Base-by-base conservation (phyloP, 2,888 invertebrate species). In the Leucophenga montana region DNA sequence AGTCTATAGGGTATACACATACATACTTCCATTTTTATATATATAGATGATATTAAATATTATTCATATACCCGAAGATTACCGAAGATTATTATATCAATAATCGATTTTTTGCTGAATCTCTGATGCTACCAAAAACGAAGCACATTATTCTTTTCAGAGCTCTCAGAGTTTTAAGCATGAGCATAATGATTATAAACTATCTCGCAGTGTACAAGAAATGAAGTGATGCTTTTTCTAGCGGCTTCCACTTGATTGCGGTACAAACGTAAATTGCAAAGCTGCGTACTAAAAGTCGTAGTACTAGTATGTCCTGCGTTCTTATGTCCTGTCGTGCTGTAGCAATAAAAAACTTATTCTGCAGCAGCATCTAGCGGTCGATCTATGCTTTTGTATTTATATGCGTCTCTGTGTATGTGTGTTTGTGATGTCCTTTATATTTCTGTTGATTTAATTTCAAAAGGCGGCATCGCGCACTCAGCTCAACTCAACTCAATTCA, bases 371-470 rank as follows among this genome's bases (percentile, higher is more conserved):
- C 39, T 39, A 39, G 39, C 39, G 39, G 39, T 11, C 39, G 39
- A 39, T 39, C 39, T 39, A 39, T 39, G 39, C 39, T 39, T 39
- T 39, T 39, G 5, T 73, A 67, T 74, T 61, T 67, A 44, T 59
- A 54, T 64, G 56, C 68, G 68, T n/a, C n/a, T n/a, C n/a, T 62
- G 53, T 71, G 67, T 72, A 50, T 53, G 69, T 66, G 71, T 62
- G 68, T 66, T 66, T 67, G 71, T 72, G 61, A 33, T 39, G 61
- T 61, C 71, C 64, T 64, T 73, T 74, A 39, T 39, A 76, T 74
- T 83, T 81, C 77, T 78, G 84, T 84, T 85, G 83, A 86, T 85
- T 86, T 84, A 85, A 84, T 85, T 86, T 85, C 77, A 82, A 84
- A 80, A 83, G 85, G 83, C 78, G 79, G 77, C 79, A 77, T 71